Percentiles rank a stretch among this genome's conserved stretches.
phyloP scores from a whole-genome alignment of 2,113 vertebrate genomes.

The Sinocyclocheilus maitianheensis region DNA sequence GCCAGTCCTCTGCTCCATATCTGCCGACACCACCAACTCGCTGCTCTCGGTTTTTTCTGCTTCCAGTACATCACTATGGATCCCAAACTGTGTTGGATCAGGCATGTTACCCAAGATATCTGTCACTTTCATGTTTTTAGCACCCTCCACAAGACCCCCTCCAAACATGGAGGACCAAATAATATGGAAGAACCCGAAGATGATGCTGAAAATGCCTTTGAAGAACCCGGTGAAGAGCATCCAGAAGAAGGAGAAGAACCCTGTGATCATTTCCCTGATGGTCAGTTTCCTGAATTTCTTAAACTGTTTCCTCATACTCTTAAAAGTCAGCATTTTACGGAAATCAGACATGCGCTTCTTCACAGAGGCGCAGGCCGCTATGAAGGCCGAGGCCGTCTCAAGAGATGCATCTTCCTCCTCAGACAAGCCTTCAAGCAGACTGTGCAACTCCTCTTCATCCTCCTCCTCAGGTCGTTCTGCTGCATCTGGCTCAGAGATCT shows the following conservation, averaged over 20 bases:
- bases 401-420: slow-evolving; percentile 77
- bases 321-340: slow-evolving; percentile 81
- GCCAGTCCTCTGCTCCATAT: slow-evolving; percentile 76
- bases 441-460: slow-evolving; percentile 79
- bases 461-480: slow-evolving; percentile 83
- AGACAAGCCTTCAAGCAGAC: slow-evolving; percentile 74
- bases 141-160: slow-evolving; percentile 93
- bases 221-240: slow-evolving; percentile 87
- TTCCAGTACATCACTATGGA: slow-evolving; percentile 88
- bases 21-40: slow-evolving; percentile 75
- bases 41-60: slow-evolving; percentile 83
- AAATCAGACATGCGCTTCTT: slow-evolving; percentile 78
- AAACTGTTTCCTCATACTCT: slow-evolving; percentile 83
- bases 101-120: slow-evolving; percentile 98
- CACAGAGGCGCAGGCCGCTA: slow-evolving; percentile 78
- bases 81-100: slow-evolving; percentile 96
- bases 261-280: slow-evolving; percentile 85
- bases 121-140: slow-evolving; percentile 97
- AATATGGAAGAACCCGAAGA: slow-evolving; percentile 92
- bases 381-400: slow-evolving; percentile 88
- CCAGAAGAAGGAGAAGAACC: slow-evolving; percentile 93
- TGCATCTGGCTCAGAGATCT: slow-evolving; percentile 90
- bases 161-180: slow-evolving; percentile 96
- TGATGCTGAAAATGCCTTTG: slow-evolving; percentile 81
- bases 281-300: slow-evolving; percentile 90